Conservation (phyloP, 2,888 invertebrate genomes). For the Andrena bucephala region DNA sequence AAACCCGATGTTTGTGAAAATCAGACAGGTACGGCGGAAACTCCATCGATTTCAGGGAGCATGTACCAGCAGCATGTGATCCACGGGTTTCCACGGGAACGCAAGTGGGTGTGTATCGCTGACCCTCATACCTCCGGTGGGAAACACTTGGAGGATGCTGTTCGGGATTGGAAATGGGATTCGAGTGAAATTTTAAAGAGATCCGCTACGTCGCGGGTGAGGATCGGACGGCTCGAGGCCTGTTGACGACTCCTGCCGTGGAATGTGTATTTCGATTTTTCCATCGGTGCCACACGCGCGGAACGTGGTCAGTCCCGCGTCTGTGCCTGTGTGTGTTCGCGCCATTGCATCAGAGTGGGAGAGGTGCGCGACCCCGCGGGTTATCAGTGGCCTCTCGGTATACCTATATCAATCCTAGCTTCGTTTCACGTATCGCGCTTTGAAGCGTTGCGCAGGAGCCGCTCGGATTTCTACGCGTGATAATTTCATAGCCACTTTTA, state of each 20-base stretch:
- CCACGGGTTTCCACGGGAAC: too few relatives aligned
- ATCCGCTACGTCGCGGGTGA: neutral
- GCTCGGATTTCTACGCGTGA: conserved; percentile 63
- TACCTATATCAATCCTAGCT: conserved; percentile 80
- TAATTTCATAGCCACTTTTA: conserved; percentile 50
- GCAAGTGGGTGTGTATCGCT: too few relatives aligned
- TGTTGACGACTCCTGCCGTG: conserved; percentile 43
- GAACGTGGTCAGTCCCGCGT: conserved; percentile 50
- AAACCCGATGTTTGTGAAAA: too few relatives aligned
- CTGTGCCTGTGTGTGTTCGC: conserved; percentile 58
- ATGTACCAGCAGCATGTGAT: too few relatives aligned
- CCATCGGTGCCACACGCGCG: conserved; percentile 55
- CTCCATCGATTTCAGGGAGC: too few relatives aligned
- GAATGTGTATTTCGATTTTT: conserved; percentile 58
- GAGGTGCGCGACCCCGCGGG: conserved; percentile 82
- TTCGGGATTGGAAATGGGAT: conserved; percentile 14
- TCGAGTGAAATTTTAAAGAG: conserved; percentile 35
- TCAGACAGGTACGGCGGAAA: too few relatives aligned
- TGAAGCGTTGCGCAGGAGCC: conserved; percentile 70
- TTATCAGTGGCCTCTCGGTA: conserved; percentile 79
- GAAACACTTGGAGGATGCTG: conserved; percentile 11
- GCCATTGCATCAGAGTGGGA: conserved; percentile 76
- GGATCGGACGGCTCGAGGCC: conserved; percentile 22
- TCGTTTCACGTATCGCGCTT: conserved; percentile 71
- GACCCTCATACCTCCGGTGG: neutral